phyloP scores from a whole-genome alignment of 2,113 vertebrate species.

The Oenanthe melanoleuca region DNA sequence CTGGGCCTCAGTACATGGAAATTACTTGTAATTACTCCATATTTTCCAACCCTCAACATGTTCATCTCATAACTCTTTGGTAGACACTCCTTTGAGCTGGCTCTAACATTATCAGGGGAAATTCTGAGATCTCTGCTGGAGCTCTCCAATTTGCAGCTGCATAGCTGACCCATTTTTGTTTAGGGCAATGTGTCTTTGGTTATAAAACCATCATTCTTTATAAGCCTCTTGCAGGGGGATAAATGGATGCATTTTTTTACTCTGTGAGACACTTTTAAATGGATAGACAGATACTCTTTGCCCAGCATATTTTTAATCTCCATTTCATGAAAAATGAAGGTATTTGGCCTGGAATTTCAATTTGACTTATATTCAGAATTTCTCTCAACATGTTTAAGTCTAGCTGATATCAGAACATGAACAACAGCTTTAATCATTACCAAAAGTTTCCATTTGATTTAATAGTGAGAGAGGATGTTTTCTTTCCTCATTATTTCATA shows the following conservation, averaged over 20 bases:
- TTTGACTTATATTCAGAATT: constrained; percentile 61
- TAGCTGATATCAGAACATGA: constrained; percentile 7
- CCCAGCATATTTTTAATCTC: constrained; percentile 63
- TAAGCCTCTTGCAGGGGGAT: constrained; percentile 20
- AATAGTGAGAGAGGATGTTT: neutral
- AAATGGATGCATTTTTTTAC: constrained; percentile 50
- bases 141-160: constrained; percentile 26
- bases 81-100: constrained; percentile 11
- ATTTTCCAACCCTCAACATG: constrained; percentile 42
- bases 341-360: constrained; percentile 41
- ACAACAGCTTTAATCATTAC: constrained; percentile 35
- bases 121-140: constrained; percentile 40
- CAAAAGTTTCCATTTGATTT: constrained; percentile 28
- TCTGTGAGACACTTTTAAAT: constrained; percentile 50
- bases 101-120: constrained; percentile 2
- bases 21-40: constrained; percentile 59
- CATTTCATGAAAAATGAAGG: constrained; percentile 59
- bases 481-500: constrained; percentile 38
- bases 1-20: constrained; percentile 36
- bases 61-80: constrained; percentile 24
- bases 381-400: constrained; percentile 3
- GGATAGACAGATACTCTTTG: constrained; percentile 38
- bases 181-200: constrained; percentile 54
- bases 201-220: constrained; percentile 65
- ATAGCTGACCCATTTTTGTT: constrained; percentile 36